Evolutionary conservation across 2,797 vertebrate species (phyloP), one percentile per base, ranked within the genome.

Genomic region (Tinamus major): DNA sequence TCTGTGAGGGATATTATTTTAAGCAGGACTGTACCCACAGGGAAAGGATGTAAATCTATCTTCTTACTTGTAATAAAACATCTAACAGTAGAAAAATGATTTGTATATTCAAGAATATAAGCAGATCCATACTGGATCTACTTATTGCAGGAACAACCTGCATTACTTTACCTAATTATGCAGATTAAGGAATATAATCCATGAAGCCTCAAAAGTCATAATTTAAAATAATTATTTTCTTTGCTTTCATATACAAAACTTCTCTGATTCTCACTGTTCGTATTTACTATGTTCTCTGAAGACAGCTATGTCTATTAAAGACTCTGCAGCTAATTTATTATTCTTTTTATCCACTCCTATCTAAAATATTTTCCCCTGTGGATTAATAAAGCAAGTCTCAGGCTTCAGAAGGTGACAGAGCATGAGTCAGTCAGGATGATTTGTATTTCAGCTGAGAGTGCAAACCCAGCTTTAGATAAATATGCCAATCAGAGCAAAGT

Each of bases 331-430:
- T 96, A 94, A 96, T 96, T 92, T 96, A 94, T 89, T 90, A 88
- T 35, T 95, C 51, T 82, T 94, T 94, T 85, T 80, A 93, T 94
- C 85, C 70, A 75, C 42, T 87, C 56, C 72, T 89, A 87, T 75
- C 62, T 95, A 90, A 95, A 90, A 82, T 78, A 94, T 96, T 95
- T 96, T 93, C 62, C 90, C 79, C 76, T 75, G 58, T 69, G 58
- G 77, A 96, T 95, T 97, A 94, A 96, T 95, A 96, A 97, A 95
- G 92, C 71, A 82, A 95, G 87, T 67, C 61, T 96, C 63, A 85
- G 71, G n/a, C 74, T 95, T 96, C 90, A 92, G 69, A 97, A 10
- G 29, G 46, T 95, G 85, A 96, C 71, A 96, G 97, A 94, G 65
- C 64, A 55, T 42, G 56, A 81, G 46, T 87, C 90, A 94, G 70